These are phyloP conservation scores for Carollia perspicillata DNA, from an alignment of 2,113 vertebrate genomes.

Conservation along the genomic window DNA sequence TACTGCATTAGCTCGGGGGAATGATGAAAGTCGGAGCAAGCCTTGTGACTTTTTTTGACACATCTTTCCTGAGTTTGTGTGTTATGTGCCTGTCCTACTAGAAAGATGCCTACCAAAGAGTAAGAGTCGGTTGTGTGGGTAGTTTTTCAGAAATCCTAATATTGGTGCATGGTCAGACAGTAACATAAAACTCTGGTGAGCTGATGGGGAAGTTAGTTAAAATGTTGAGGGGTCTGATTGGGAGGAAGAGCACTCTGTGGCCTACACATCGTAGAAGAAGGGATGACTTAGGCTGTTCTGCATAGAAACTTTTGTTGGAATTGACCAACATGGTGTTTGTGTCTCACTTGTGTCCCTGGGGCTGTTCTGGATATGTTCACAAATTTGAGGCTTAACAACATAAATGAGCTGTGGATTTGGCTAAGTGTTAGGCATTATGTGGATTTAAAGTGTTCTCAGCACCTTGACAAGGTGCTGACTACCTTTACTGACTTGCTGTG, in stretches of 20 bases:
- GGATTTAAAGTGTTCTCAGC: not conserved
- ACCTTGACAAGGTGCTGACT: not conserved
- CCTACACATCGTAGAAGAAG: not conserved
- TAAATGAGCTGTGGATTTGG: not conserved
- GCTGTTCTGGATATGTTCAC: not conserved
- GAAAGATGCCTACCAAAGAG: not conserved
- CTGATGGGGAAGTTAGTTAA: not conserved
- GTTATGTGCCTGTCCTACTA: not conserved
- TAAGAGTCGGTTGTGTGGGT: not conserved
- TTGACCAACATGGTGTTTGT: not conserved
- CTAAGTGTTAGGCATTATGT: not conserved
- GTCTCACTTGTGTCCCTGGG: not conserved
- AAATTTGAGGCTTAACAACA: not conserved
- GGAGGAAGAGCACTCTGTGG: not conserved
- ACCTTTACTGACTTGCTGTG: not conserved
- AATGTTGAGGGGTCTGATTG: not conserved
- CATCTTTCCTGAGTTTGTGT: not conserved
- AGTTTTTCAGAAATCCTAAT: not conserved
- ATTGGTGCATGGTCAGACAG: not conserved
- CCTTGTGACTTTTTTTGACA: not conserved
- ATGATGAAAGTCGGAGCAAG: not conserved
- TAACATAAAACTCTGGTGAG: not conserved
- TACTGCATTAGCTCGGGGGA: fast-evolving
- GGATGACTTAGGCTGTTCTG: not conserved
- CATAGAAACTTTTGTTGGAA: not conserved